Percentiles rank a stretch among this genome's conserved stretches.
phyloP scores from a whole-genome alignment of 1,140 invertebrate species.

The Neocloeon triangulifer region DNA sequence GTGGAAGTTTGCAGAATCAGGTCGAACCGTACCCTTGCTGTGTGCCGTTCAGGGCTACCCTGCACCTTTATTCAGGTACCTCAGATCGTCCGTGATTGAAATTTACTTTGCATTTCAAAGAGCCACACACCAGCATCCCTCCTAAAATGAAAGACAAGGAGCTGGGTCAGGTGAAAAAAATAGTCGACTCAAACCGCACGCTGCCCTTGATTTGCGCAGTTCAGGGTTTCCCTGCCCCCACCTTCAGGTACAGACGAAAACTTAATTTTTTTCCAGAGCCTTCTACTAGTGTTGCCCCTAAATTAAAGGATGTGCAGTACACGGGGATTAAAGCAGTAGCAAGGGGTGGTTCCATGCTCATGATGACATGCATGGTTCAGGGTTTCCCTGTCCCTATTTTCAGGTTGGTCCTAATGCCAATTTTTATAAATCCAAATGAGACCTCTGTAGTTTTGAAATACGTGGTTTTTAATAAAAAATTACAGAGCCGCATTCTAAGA shows the following conservation, averaged over 20 bases:
- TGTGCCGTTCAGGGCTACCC: constrained; percentile 16
- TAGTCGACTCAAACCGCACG: neutral
- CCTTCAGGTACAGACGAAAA: constrained; percentile 28
- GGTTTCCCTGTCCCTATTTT: constrained; percentile 9
- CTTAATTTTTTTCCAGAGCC: constrained; percentile 9
- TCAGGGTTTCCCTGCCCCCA: constrained; percentile 16
- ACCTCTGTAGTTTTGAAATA: neutral
- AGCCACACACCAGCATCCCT: constrained; percentile 12
- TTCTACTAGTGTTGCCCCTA: constrained; percentile 9
- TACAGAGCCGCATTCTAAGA: constrained; percentile 6
- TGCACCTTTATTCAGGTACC: constrained; percentile 24
- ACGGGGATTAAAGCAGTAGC: neutral
- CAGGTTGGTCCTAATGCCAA: constrained; percentile 1
- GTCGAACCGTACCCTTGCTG: constrained; percentile 6
- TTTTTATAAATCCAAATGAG: too few relatives aligned
- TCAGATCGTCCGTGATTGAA: neutral
- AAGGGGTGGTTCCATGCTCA: neutral
- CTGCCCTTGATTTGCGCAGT: constrained; percentile 14
- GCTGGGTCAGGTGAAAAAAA: constrained; percentile 6
- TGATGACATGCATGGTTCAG: constrained; percentile 13
- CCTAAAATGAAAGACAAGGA: constrained; percentile 11
- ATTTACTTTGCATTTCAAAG: constrained; percentile 8
- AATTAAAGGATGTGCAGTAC: constrained; percentile 4
- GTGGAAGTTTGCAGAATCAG: too few relatives aligned
- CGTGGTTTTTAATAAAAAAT: neutral